These are phyloP conservation scores for Zosterops pallidus DNA, from an alignment of 2,113 vertebrate species.

Conservation along the genomic window DNA sequence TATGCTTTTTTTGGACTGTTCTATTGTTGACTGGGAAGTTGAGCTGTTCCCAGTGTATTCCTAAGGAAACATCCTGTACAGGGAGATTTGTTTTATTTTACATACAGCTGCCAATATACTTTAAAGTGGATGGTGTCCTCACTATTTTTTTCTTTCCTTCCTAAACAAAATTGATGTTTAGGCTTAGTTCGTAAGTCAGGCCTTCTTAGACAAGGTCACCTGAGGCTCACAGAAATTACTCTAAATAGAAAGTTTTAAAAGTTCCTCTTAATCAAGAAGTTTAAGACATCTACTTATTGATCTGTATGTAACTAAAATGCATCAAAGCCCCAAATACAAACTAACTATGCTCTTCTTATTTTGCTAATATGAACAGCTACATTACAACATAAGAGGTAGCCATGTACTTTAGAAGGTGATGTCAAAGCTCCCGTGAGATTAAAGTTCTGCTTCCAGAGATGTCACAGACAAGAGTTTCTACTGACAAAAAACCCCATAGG, in stretches of 20 bases:
- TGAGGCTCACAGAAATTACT: neutral
- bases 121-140: slow-evolving; percentile 8
- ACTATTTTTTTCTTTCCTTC: neutral
- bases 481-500: neutral
- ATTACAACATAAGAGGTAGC: neutral
- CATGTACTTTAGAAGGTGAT: neutral
- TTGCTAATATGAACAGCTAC: neutral
- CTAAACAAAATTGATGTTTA: neutral
- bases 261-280: neutral
- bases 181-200: neutral
- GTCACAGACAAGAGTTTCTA: neutral
- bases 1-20: neutral
- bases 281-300: neutral
- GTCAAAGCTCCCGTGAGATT: rapidly evolving
- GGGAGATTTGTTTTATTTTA: slow-evolving; percentile 50
- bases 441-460: neutral
- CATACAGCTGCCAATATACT: neutral
- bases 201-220: neutral
- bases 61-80: slow-evolving; percentile 48
- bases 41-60: slow-evolving; percentile 7
- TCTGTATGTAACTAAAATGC: neutral
- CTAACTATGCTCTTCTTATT: neutral
- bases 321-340: neutral
- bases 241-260: neutral
- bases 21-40: slow-evolving; percentile 28